Base-by-base conservation (phyloP, 2,888 invertebrate genomes). In the Pteria penguin region DNA sequence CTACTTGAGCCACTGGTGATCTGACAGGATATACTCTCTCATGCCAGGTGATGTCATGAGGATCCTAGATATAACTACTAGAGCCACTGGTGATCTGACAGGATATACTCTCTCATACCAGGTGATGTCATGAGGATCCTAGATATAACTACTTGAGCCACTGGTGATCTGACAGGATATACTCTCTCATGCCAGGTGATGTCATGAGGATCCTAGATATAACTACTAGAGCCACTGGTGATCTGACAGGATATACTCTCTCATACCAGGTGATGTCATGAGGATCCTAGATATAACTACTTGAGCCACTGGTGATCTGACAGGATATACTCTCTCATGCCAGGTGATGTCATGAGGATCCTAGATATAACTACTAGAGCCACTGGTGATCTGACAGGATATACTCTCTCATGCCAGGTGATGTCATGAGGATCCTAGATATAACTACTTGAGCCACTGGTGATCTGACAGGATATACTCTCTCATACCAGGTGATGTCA, bases 181-280 rank as follows among this genome's bases (percentile, higher is more conserved):
- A 92, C 93, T 2, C 94, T 95, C 45, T 93, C 91, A 99, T 98
- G 90, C 97, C 97, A 8, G 99, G 99, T 29, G 95, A 91, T 0
- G 98, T 98, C 99, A 99, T 99, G 69, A 94, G 92, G 74, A 98
- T 95, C 86, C 99, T 94, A 68, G 98, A 98, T 4, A 98, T 88
- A 73, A 97, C 95, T 4, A 99, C 98, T 84, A 97, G 95, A 0
- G 94, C 92, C 79, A 99, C 98, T 22, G 98, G 99, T 76, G 94
- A 94, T 76, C 94, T 93, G 0, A 98, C 99, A 0, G 98, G 95
- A 27, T 89, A 4, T 24, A 89, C 91, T 87, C 93, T 98, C 98
- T 94, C 97, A 99, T 98, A 90, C 97, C 97, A 8, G 99, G 99
- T 29, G 95, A 91, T 0, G 98, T 98, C 99, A 99, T 99, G 69